Conservation (phyloP, 2,888 invertebrate species). For the Euclidia mi region DNA sequence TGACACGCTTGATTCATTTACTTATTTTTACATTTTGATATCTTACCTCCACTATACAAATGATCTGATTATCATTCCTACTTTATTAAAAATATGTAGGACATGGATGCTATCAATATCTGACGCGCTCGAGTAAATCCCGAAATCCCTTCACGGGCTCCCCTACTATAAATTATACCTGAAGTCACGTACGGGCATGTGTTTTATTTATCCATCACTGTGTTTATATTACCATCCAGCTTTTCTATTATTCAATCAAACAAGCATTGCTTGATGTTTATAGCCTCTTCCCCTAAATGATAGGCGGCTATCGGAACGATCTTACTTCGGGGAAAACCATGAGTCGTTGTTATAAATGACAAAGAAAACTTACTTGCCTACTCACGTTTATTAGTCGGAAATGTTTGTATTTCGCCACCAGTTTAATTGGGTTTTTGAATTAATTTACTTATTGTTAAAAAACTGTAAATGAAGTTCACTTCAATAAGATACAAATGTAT, state of each 20-base stretch:
- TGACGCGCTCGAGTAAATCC: too few species aligned
- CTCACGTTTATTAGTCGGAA: neutral
- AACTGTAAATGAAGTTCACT: too few species aligned
- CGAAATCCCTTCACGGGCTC: too few species aligned
- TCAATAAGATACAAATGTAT: too few species aligned
- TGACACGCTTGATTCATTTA: too few species aligned
- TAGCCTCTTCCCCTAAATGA: conserved; percentile 76
- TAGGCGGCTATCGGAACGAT: conserved; percentile 73
- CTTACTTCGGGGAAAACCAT: conserved; percentile 77
- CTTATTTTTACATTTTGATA: too few species aligned
- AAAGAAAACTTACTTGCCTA: conserved; percentile 29
- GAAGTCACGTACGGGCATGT: conserved; percentile 60
- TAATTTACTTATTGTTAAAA: neutral
- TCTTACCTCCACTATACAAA: too few species aligned
- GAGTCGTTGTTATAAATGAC: conserved; percentile 64
- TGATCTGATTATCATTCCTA: too few species aligned
- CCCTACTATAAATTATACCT: conserved; percentile 51
- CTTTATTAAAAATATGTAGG: too few species aligned
- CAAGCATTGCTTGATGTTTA: conserved; percentile 76
- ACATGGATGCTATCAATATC: too few species aligned
- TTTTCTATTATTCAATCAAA: conserved; percentile 79
- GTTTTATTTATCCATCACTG: conserved; percentile 51
- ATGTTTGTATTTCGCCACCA: neutral
- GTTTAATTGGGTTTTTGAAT: neutral
- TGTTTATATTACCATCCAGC: conserved; percentile 55